These are phyloP conservation scores for Stegophylla sp. DNA, from an alignment of 2,888 invertebrate species.

Conservation along the genomic window DNA sequence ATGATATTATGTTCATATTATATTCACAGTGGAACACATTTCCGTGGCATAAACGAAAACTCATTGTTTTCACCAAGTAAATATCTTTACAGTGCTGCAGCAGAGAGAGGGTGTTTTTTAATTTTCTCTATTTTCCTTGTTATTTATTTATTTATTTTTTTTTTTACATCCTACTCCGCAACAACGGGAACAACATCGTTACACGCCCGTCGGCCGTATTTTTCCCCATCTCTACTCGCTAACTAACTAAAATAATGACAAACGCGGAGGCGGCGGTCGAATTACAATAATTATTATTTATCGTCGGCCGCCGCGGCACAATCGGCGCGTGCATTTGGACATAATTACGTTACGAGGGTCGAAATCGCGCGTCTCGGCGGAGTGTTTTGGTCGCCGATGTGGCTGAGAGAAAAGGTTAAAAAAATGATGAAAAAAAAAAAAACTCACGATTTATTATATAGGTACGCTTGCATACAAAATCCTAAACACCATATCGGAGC, in stretches of 20 bases:
- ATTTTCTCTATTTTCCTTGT: background rate
- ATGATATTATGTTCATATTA: too few species aligned
- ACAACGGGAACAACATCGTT: background rate
- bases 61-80: background rate
- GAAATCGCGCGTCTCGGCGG: conserved; percentile 46
- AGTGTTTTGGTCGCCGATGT: conserved; percentile 17
- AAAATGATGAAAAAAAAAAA: conserved; percentile 10
- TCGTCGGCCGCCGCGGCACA: background rate
- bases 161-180: background rate
- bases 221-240: background rate
- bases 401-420: too few species aligned
- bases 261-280: conserved; percentile 1
- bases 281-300: background rate
- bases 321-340: background rate
- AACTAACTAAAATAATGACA: background rate
- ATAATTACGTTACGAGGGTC: conserved; percentile 51
- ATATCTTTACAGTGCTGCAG: too few species aligned
- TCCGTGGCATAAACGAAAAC: background rate
- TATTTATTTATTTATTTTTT: too few species aligned
- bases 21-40: background rate
- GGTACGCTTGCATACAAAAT: too few species aligned
- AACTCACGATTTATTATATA: background rate
- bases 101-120: background rate
- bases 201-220: background rate
- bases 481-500: too few species aligned